phyloP scores from a whole-genome alignment of 2,113 vertebrate genomes.

The Ginglymostoma cirratum region DNA sequence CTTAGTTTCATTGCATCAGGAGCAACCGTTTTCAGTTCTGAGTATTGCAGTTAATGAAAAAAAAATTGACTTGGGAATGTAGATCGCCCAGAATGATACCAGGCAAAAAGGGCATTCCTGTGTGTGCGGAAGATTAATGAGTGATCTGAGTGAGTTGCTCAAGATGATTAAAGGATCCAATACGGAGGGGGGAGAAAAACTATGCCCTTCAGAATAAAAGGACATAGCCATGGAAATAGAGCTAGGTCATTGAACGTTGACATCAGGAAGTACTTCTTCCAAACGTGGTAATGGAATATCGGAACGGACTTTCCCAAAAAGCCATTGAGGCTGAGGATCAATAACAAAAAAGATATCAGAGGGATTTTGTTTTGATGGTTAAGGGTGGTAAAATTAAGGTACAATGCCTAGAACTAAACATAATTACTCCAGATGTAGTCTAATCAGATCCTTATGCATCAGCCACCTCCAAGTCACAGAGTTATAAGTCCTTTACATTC shows the following conservation, averaged over 20 bases:
- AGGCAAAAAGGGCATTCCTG: background rate
- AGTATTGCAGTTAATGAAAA: background rate
- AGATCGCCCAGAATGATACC: background rate
- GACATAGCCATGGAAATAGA: background rate
- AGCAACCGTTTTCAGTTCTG: background rate
- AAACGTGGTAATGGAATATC: background rate
- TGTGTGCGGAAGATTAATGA: background rate
- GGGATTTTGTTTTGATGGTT: background rate
- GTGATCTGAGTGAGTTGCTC: background rate
- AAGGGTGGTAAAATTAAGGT: background rate
- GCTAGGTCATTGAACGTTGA: background rate
- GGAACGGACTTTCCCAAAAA: background rate
- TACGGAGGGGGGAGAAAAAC: background rate
- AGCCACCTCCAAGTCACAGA: too few relatives aligned
- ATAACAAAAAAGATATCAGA: background rate
- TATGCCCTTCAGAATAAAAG: background rate
- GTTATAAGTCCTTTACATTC: background rate
- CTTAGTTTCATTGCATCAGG: background rate
- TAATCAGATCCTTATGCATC: too few relatives aligned
- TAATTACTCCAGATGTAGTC: too few relatives aligned
- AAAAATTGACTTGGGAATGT: background rate
- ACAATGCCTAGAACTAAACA: too few relatives aligned
- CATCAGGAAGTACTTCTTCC: background rate
- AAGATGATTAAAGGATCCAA: background rate
- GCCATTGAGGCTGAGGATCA: background rate